phyloP scores from a whole-genome alignment of 2,797 vertebrate genomes.

The Poecilia gillii region DNA sequence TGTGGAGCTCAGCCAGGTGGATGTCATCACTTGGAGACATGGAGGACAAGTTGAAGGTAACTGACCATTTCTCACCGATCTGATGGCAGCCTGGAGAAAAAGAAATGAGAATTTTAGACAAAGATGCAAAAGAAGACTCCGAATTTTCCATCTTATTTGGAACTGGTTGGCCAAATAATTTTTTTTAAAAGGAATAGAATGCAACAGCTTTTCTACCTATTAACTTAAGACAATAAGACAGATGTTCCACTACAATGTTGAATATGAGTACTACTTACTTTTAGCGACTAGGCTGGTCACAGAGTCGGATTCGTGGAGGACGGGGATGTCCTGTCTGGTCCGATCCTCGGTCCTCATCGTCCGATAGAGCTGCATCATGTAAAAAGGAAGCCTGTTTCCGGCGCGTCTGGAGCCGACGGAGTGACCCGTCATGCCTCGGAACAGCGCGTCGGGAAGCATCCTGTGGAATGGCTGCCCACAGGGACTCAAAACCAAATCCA shows the following conservation, averaged over 20 bases:
- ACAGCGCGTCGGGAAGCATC: conserved; percentile 34
- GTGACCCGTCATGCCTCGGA: conserved; percentile 26
- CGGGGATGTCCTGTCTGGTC: conserved; percentile 61
- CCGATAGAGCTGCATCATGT: conserved; percentile 89
- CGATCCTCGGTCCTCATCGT: conserved; percentile 70
- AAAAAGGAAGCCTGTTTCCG: conserved; percentile 66
- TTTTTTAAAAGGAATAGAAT: not conserved
- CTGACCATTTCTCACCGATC: conserved; percentile 78
- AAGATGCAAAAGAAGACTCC: not conserved
- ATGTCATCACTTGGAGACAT: conserved; percentile 80
- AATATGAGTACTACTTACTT: conserved; percentile 78
- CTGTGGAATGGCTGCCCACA: conserved; percentile 4
- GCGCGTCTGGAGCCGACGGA: conserved; percentile 26
- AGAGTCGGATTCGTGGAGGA: conserved; percentile 78
- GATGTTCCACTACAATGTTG: not conserved
- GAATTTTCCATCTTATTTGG: not conserved
- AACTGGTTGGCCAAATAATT: not conserved
- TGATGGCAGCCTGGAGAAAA: conserved; percentile 78
- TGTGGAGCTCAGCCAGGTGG: conserved; percentile 83
- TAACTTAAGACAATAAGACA: not conserved
- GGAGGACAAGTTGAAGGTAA: conserved; percentile 90
- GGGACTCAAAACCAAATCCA: conserved; percentile 33
- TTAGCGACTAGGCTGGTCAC: conserved; percentile 85
- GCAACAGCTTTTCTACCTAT: not conserved
- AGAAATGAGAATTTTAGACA: not conserved